Evolutionary conservation across 2,797 vertebrate genomes (phyloP), one percentile per base, ranked within the genome.

Genomic region (Coranthus polyacanthus): DNA sequence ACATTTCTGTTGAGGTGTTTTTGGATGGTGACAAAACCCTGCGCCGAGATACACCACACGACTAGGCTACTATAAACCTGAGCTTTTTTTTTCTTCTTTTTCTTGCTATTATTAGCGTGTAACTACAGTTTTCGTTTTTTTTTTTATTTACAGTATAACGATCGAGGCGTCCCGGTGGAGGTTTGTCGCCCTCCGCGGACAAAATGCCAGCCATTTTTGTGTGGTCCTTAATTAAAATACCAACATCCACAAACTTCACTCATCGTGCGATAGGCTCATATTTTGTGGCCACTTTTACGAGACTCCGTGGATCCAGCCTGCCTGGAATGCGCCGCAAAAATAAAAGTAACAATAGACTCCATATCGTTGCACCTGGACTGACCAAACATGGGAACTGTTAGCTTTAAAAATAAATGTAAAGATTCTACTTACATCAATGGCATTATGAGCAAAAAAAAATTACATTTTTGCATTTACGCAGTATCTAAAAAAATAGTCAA

Each of bases 221-320:
- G 16, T 11, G 6, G 16, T 57, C 42, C 50, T 54, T 47, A 64
- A 61, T 61, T 67, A 41, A 82, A 67, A 57, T 32, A 18, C 18
- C 17, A 65, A 13, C 13, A 22, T 53, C 38, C 20, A 29, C 43
- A 34, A 36, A n/a, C 12, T 34, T 1, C 10, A 47, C 12, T 34
- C 47, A 15, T 36, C 3, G 32, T 5, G 13, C 18, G 22, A 36
- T 20, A 29, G 10, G 26, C 26, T 65, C 20, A 49, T n/a, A 67
- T 10, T 49, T 37, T 32, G 9, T 52, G 12, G 16, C 21, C 18
- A 69, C 11, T 62, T 20, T 51, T 5, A 15, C 24, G 10, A 36
- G 39, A 1, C 21, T 57, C 9, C 36, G 26, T 11, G 13, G 20
- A 15, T 36, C 46, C 18, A 59, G 5, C 11, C 3, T 12, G 12